Base-by-base conservation (phyloP, 2,888 invertebrate species). In the Adineta ricciae region DNA sequence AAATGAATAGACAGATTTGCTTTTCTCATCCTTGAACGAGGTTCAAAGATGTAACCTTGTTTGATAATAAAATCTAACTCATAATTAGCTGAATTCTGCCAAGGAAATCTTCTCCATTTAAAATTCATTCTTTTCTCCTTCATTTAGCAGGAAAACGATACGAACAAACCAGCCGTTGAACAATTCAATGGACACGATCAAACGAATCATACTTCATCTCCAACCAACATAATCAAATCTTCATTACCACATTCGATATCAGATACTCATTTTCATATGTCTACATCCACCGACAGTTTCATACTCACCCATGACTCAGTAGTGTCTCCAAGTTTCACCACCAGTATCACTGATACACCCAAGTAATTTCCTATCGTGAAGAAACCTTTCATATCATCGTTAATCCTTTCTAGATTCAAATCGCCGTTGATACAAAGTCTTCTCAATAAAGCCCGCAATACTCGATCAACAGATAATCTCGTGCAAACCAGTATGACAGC, bases 391-490 rank as follows among this genome's bases (percentile, higher is more conserved):
- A 5, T 38, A 8, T 4, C 4, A 3, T 27, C 19, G 16, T 46
- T 46, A 46, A 46, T 46, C 8, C 5, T 46, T 46, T 5, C 11
- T 78, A 78, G 78, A 78, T 78, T 78, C 14, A 78, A 78, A 78
- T 78, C 78, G 4, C 78, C 78, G 5, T 78, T 78, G 24, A 78
- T 78, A 38, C 78, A 78, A 41, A 78, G 41, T 24, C 38, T 78
- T 78, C n/a, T 78, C 11, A 78, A 78, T 78, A 78, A 78, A 78
- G 41, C 78, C 9, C 78, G 78, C 24, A 41, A 41, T 78, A 78
- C 78, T 41, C 24, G 78, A 24, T 78, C 78, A 41, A 78, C 78
- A 78, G 78, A 78, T 78, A 78, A 78, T 78, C n/a, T 78, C 24
- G 11, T n/a, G 1, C 38, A 78, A 41, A 78, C 78, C 9, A 78